Evolutionary conservation across 2,797 vertebrate genomes (phyloP).

Genomic region (Sebastes kiyomatsui): DNA sequence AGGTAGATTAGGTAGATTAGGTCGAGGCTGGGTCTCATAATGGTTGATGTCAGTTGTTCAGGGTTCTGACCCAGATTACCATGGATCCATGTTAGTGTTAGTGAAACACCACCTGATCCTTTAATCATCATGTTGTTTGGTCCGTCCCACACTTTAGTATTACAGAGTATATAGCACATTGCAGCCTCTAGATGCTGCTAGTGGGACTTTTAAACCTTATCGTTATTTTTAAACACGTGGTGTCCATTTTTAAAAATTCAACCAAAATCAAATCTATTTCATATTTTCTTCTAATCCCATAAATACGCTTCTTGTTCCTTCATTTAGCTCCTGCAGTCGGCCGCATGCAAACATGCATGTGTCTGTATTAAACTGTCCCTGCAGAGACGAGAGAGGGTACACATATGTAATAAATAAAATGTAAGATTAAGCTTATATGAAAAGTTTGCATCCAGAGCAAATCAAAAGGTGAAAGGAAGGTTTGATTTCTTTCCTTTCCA

Average conservation of each 20-base stretch:
- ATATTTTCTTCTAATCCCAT: background rate
- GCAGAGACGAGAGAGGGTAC: background rate
- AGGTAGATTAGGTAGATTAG: background rate
- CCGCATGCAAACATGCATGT: background rate
- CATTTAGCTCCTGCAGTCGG: background rate
- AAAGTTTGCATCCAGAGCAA: background rate
- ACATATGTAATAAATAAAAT: background rate
- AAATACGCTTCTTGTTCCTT: background rate
- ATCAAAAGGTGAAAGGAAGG: background rate
- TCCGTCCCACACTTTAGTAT: background rate
- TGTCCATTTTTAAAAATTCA: background rate
- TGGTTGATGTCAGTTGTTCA: too few species aligned
- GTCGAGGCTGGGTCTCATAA: too few species aligned
- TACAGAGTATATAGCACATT: background rate
- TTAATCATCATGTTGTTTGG: background rate
- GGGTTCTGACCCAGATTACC: too few species aligned
- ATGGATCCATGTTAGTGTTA: too few species aligned
- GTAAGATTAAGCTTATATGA: background rate
- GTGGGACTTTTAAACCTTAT: background rate
- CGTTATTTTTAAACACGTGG: background rate
- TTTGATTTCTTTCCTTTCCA: slow-evolving; percentile 85
- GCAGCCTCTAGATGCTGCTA: background rate
- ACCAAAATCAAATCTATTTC: background rate
- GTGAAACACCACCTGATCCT: background rate
- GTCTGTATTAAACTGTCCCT: background rate